Evolutionary conservation across 1,140 invertebrate genomes (phyloP).

Genomic region (Sipha flava): DNA sequence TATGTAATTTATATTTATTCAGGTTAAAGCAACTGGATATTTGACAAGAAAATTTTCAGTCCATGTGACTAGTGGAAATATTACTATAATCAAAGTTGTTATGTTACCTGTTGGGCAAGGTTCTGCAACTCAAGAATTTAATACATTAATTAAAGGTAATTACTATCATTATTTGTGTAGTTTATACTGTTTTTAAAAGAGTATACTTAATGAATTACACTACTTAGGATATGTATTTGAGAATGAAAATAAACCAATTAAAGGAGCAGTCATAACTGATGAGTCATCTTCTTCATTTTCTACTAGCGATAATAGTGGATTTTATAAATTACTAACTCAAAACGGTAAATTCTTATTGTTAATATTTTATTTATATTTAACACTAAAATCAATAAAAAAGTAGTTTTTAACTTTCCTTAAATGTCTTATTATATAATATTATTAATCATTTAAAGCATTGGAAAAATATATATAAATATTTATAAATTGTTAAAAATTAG

Average conservation of each 20-base stretch:
- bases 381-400: too few species aligned
- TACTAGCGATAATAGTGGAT: not conserved
- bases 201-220: not conserved
- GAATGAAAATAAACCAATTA: conserved; percentile 50
- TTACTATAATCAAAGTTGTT: conserved; percentile 42
- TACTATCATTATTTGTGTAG: not conserved
- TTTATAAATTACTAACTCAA: not conserved
- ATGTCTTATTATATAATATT: too few species aligned
- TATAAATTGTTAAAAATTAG: too few species aligned
- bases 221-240: conserved; percentile 51
- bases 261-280: conserved; percentile 50
- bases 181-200: not conserved
- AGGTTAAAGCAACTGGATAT: conserved; percentile 17
- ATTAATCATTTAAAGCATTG: too few species aligned
- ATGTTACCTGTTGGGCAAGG: conserved; percentile 34
- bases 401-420: too few species aligned
- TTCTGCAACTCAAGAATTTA: conserved; percentile 8
- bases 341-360: not conserved
- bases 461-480: too few species aligned
- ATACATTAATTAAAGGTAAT: conserved; percentile 36
- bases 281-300: conserved; percentile 39
- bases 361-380: not conserved
- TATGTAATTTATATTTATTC: not conserved
- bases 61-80: conserved; percentile 38
- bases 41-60: not conserved